Evolutionary conservation across 2,113 vertebrate genomes (phyloP), one percentile per base, ranked within the genome.

Genomic region (Trochalopteron elliotii): DNA sequence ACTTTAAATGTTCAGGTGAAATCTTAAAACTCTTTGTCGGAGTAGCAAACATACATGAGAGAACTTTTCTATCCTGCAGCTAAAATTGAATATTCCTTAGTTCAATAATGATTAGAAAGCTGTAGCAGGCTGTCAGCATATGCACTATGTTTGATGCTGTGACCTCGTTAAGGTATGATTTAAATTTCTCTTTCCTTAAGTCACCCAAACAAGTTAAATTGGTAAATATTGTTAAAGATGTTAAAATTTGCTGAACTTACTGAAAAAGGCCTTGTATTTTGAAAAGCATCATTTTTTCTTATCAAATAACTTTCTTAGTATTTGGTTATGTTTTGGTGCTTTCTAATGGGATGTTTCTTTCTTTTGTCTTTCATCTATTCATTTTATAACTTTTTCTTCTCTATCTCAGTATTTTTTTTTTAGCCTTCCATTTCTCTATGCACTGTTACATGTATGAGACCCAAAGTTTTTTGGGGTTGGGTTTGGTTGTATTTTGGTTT

Each of bases 401-500:
- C 59, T n/a, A 25, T 50, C 18, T 6, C 23, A 44, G 3, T 1
- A 40, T 5, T 4, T 28, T 55, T 55, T 67, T 68, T 22, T 22
- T 7, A 11, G 22, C 20, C 31, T 42, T 87, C 23, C 11, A 21
- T 70, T 88, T 67, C 25, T 74, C 7, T 40, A 7, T 5, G 2
- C 11, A 40, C 55, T 56, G 2, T 72, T 64, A 47, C 0, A 0
- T 37, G 6, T 8, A 18, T 18, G 14, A 81, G 15, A 44, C 6
- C 3, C 27, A 25, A 64, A 30, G 7, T 23, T 77, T n/a, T 21
- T 21, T 27, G 10, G 17, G 9, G 14, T 68, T 82, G 16, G 5
- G 2, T 67, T 42, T 42, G 12, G 13, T 42, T 65, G 25, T 15
- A 22, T 53, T 27, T 85, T 64, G 8, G 3, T 64, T 64, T 85